Conservation (phyloP, 2,113 vertebrate species). For the Atractosteus spatula region DNA sequence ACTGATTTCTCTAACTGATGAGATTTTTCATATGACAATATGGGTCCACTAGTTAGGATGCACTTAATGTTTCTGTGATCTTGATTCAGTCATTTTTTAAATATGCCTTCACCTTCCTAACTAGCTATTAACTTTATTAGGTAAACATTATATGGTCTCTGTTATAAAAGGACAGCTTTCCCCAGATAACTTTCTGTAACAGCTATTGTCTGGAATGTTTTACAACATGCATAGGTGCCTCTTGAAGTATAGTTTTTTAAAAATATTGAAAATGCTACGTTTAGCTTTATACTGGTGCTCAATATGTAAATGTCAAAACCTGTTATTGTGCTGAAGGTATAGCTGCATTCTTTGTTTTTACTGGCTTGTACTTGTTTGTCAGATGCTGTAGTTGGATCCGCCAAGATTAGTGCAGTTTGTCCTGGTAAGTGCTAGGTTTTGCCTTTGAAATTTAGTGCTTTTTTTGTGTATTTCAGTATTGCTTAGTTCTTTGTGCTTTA, state of each 20-base stretch:
- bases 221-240: not conserved
- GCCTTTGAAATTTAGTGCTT: not conserved
- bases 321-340: not conserved
- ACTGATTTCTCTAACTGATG: too few relatives aligned
- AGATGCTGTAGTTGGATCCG: slow-evolving; percentile 81
- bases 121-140: too few relatives aligned
- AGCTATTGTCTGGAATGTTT: not conserved
- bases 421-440: slow-evolving; percentile 71
- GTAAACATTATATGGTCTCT: too few relatives aligned
- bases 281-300: not conserved
- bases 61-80: too few relatives aligned
- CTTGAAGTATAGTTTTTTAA: not conserved
- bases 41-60: too few relatives aligned
- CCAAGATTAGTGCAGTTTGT: slow-evolving; percentile 85
- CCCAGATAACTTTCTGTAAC: too few relatives aligned
- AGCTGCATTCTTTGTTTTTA: not conserved
- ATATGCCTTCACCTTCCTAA: too few relatives aligned
- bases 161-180: too few relatives aligned
- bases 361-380: slow-evolving; percentile 36
- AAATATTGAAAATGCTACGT: slow-evolving; percentile 12
- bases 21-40: too few relatives aligned
- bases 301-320: too few relatives aligned
- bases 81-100: too few relatives aligned
- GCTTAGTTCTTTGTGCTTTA: not conserved
- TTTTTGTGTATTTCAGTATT: not conserved